Base-by-base conservation (phyloP, 2,888 invertebrate genomes). In the Pteria penguin region DNA sequence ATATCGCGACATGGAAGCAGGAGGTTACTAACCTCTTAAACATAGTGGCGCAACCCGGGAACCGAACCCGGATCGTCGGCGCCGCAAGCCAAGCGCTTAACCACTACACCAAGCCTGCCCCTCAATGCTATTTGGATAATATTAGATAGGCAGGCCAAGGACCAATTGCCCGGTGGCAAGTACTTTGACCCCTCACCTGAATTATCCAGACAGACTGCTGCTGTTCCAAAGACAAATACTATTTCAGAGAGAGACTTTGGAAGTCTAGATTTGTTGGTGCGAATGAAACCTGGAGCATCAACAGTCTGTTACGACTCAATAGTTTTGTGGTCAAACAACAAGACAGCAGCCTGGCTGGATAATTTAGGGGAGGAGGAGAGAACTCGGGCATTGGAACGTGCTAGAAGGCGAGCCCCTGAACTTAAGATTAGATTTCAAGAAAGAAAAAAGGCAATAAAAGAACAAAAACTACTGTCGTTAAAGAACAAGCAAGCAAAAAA, bases 141-240 rank as follows among this genome's bases (percentile, higher is more conserved):
- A n/a, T n/a, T 80, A 5, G 78, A 80, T n/a, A 33, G 75, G 2
- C 80, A 80, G 36, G 75, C 62, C 4, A 63, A 75, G 36, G 80
- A 78, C 55, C 80, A 80, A 32, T 58, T 77, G 11, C 69, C 71
- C 18, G 70, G 70, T 1, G 75, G 78, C 26, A 78, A 33, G 33
- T 80, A 77, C 54, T 27, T 18, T 14, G 22, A 71, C 8, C 31
- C n/a, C 24, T 27, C 62, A 11, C 22, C 26, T 27, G 62, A 52
- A 29, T 52, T 54, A 14, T 3, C 24, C 4, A 26, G 8, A 5
- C 62, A 52, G 8, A 32, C 71, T 18, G 70, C 66, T n/a, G 55
- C 70, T 11, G 71, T 71, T 4, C 75, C 78, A 32, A 72, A 75
- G 14, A 75, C 80, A 31, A 80, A 75, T 45, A 73, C 73, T 3